Percentiles rank a stretch among this genome's conserved stretches.
phyloP scores from a whole-genome alignment of 2,113 vertebrate species.

The Catharus fuscescens region DNA sequence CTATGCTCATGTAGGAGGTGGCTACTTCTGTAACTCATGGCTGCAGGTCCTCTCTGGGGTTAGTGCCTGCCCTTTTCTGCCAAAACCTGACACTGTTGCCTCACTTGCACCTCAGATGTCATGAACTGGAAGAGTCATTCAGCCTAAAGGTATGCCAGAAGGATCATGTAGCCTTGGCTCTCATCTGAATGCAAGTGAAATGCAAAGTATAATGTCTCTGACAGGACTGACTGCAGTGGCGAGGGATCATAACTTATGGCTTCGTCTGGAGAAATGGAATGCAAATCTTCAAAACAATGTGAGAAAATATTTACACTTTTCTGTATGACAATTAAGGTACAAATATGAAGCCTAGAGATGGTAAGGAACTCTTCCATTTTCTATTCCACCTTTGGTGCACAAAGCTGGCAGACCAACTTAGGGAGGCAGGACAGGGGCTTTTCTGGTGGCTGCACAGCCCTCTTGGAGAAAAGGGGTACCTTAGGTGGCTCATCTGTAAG shows the following conservation, averaged over 20 bases:
- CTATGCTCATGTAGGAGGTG: rapidly evolving
- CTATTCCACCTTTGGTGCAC: background rate
- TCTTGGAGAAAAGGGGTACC: background rate
- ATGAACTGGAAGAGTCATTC: background rate
- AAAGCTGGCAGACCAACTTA: background rate
- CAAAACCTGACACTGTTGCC: background rate
- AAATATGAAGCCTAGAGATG: background rate
- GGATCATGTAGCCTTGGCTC: background rate
- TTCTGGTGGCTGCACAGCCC: background rate
- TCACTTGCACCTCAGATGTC: background rate
- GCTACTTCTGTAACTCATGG: background rate
- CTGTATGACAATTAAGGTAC: background rate
- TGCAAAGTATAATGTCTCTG: background rate
- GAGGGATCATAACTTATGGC: background rate
- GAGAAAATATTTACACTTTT: background rate
- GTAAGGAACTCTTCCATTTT: background rate
- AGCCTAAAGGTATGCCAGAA: background rate
- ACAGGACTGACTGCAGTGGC: background rate
- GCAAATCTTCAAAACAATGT: background rate
- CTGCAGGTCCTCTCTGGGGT: background rate
- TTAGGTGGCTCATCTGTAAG: background rate
- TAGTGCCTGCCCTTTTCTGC: background rate
- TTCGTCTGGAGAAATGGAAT: background rate
- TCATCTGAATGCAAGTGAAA: background rate
- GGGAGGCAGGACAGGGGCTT: background rate